These are phyloP conservation scores for Selenia dentaria DNA, from an alignment of 2,888 invertebrate species.

Conservation along the genomic window DNA sequence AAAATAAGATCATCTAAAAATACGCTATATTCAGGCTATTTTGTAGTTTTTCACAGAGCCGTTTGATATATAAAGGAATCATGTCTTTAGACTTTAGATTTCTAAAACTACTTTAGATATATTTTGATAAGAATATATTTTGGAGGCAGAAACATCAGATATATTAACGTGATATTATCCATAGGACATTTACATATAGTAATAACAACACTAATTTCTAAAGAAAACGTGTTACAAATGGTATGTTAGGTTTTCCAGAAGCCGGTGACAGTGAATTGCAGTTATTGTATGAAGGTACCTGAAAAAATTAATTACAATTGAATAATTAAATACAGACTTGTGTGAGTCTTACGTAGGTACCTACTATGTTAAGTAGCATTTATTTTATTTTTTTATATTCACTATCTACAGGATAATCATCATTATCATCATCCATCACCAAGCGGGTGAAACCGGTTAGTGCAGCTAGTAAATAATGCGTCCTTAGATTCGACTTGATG, in stretches of 20 bases:
- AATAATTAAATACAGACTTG: too few species aligned
- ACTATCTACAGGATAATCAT: too few species aligned
- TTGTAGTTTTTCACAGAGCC: conserved; percentile 39
- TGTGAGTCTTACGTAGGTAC: too few species aligned
- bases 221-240: conserved; percentile 47
- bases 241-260: conserved; percentile 39
- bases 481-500: too few species aligned
- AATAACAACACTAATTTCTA: conserved; percentile 54
- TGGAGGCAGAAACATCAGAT: conserved; percentile 48
- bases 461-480: too few species aligned
- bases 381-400: too few species aligned
- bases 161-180: conserved; percentile 49
- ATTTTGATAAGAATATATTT: conserved; percentile 44
- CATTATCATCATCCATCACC: too few species aligned
- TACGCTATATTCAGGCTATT: conserved; percentile 55
- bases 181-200: conserved; percentile 50
- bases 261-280: conserved; percentile 35
- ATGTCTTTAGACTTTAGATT: conserved; percentile 59
- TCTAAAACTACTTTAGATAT: conserved; percentile 45
- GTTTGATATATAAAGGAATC: conserved; percentile 55
- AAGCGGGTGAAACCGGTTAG: too few species aligned
- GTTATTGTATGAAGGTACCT: conserved; percentile 24
- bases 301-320: conserved; percentile 18
- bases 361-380: too few species aligned
- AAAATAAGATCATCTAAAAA: conserved; percentile 82